These are phyloP conservation scores for Margaritifera margaritifera DNA, from an alignment of 2,888 invertebrate species.

Conservation along the genomic window DNA sequence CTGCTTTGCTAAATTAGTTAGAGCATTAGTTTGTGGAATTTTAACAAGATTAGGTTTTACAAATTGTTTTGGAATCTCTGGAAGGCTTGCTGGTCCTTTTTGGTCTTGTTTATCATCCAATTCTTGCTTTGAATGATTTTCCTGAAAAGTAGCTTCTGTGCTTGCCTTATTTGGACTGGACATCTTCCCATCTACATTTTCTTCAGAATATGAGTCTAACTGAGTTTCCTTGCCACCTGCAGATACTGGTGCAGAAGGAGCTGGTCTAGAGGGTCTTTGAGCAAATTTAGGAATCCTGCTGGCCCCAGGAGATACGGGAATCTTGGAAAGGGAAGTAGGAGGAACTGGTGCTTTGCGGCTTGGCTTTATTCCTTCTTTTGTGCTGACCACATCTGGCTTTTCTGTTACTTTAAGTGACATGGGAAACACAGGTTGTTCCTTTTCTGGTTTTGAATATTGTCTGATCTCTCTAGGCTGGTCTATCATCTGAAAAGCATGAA, in stretches of 20 bases:
- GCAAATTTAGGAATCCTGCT: slow-evolving; percentile 24
- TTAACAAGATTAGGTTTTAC: slow-evolving; percentile 55
- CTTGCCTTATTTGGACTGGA: slow-evolving; percentile 4
- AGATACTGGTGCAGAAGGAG: slow-evolving; percentile 8
- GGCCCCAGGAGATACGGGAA: slow-evolving; percentile 4
- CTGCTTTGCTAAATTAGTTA: slow-evolving; percentile 10
- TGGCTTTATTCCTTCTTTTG: neutral
- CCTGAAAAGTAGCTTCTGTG: neutral
- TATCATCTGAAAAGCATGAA: slow-evolving; percentile 29
- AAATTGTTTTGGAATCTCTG: slow-evolving; percentile 46
- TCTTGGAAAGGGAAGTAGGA: slow-evolving; percentile 12
- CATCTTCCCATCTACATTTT: slow-evolving; percentile 8
- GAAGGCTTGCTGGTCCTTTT: slow-evolving; percentile 33
- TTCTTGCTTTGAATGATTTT: slow-evolving; percentile 3
- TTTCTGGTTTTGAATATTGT: neutral
- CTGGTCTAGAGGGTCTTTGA: slow-evolving; percentile 23
- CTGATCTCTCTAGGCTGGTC: slow-evolving; percentile 20
- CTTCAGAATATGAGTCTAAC: slow-evolving; percentile 16
- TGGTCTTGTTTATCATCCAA: slow-evolving; percentile 12
- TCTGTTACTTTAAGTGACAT: neutral
- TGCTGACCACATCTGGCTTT: neutral
- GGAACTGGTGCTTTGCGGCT: slow-evolving; percentile 1
- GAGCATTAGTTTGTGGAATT: slow-evolving; percentile 37
- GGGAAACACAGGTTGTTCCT: too few species aligned
- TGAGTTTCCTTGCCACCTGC: slow-evolving; percentile 1